Evolutionary conservation across 2,113 vertebrate genomes (phyloP), one percentile per base, ranked within the genome.

Genomic region (Odocoileus hemionus): DNA sequence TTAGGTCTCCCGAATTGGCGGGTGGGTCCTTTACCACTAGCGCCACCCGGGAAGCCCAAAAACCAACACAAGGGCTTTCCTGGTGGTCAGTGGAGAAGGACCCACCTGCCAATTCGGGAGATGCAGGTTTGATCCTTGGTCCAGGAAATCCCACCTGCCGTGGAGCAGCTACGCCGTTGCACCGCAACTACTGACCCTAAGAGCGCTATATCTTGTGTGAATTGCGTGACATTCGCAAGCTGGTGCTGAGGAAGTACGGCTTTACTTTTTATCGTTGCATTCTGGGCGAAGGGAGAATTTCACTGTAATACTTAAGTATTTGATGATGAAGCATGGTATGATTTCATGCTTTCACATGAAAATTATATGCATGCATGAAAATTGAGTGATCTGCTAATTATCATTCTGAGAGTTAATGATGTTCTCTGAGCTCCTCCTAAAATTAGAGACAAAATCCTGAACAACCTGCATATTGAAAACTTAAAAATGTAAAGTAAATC

Each of bases 281-380:
- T 80, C 13, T 57, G 21, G 13, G 25, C 12, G 61, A 95, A 85
- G 28, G 60, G 11, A 82, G 43, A 60, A 93, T 70, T 64, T 93
- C 23, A 90, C 9, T 5, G 12, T 67, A 45, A 64, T 54, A 43
- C 28, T 61, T 80, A 54, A 55, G 1, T 39, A 50, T 61, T 54
- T 70, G 26, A 36, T 21, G 43, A 92, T 93, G 39, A 87, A 95
- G 47, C 8, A 25, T 14, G 12, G 1, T 36, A 0, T 76, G n/a
- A 64, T 67, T 87, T 92, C 30, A 58, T 97, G 54, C 7, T 93
- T 87, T 96, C 39, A 83, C 25, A 10, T 80, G 45, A 50, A 87
- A 91, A 88, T 55, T 16, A 50, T 55, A 84, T 60, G 58, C 21
- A 26, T 33, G n/a, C 2, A 86, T 58, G 11, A 91, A 93, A 91